Percentiles rank a stretch among this genome's conserved stretches.
phyloP scores from a whole-genome alignment of 2,113 vertebrate species.

The Seriola dumerili region DNA sequence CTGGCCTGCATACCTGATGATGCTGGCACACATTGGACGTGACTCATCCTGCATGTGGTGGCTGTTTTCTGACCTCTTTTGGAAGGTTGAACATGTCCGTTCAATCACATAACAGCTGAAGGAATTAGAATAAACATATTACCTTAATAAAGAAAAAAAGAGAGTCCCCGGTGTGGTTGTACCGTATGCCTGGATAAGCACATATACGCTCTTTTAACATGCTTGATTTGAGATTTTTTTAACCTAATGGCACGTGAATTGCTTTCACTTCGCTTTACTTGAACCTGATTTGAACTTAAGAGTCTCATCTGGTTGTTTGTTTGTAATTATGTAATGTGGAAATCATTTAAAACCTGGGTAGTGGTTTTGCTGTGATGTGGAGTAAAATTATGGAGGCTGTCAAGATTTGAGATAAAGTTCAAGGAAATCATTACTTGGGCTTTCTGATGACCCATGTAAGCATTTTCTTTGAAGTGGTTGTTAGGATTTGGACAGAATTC shows the following conservation, averaged over 20 bases:
- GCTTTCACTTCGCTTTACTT: slow-evolving; percentile 43
- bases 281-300: slow-evolving; percentile 26
- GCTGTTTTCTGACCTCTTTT: slow-evolving; percentile 77
- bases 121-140: slow-evolving; percentile 53
- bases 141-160: slow-evolving; percentile 44
- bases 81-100: slow-evolving; percentile 72
- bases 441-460: slow-evolving; percentile 35
- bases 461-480: slow-evolving; percentile 41
- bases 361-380: slow-evolving; percentile 28
- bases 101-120: slow-evolving; percentile 54
- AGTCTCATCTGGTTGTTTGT: slow-evolving; percentile 45
- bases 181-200: slow-evolving; percentile 37
- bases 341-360: slow-evolving; percentile 43
- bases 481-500: slow-evolving; percentile 32
- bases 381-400: slow-evolving; percentile 28
- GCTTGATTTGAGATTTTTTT: slow-evolving; percentile 46
- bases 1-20: slow-evolving; percentile 62
- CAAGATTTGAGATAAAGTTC: slow-evolving; percentile 46
- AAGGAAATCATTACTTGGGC: slow-evolving; percentile 29
- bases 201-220: slow-evolving; percentile 36
- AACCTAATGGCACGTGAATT: slow-evolving; percentile 29
- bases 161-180: slow-evolving; percentile 10
- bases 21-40: slow-evolving; percentile 13
- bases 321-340: slow-evolving; percentile 46
- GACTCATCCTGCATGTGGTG: slow-evolving; percentile 54